Base-by-base conservation (phyloP, 2,888 invertebrate species). In the Trachelus troglodyta region DNA sequence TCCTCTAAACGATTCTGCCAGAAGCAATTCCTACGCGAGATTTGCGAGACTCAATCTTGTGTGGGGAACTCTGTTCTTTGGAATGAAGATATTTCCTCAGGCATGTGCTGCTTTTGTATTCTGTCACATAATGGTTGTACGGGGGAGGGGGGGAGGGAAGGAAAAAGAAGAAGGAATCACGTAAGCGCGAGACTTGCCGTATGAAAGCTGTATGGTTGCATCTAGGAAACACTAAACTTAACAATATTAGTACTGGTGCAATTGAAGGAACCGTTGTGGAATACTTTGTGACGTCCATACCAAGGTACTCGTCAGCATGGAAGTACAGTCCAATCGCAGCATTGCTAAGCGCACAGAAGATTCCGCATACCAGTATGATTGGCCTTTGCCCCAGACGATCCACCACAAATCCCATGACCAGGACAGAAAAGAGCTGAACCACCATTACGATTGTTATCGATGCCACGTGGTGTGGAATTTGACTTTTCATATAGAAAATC, bases 311-410 rank as follows among this genome's bases (percentile, higher is more conserved):
- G 75, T 83, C 83, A 0, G 76, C 75, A 75, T 83, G 85, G 56
- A 89, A 87, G 79, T 84, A 86, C 4, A 56, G 15, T 6, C 84
- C 86, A 31, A 88, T 87, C 6, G 81, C 71, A 30, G 86, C 77
- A 56, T 87, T 82, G 6, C 86, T 85, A 4, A 85, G 11, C 0
- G 85, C 84, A 1, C 83, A 80, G 4, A 74, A 31, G 1, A 83
- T 3, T 6, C 87, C 88, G 11, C 92, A 92, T n/a, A 89, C 79
- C 4, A 92, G 84, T 3, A 93, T 88, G 31, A 93, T 86, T 4
- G 90, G 89, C 35, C 91, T 91, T 23, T 93, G 86, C 0, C 93
- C 93, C 23, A 91, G 85, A 37, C 87, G 88, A 84, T 94, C 93
- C 31, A 91, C 87, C 12, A 92, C 73, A 23, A 89, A 84, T 0